Evolutionary conservation across 1,140 invertebrate species (phyloP), one percentile per base, ranked within the genome.

Genomic region (Trinorchestia longiramus): DNA sequence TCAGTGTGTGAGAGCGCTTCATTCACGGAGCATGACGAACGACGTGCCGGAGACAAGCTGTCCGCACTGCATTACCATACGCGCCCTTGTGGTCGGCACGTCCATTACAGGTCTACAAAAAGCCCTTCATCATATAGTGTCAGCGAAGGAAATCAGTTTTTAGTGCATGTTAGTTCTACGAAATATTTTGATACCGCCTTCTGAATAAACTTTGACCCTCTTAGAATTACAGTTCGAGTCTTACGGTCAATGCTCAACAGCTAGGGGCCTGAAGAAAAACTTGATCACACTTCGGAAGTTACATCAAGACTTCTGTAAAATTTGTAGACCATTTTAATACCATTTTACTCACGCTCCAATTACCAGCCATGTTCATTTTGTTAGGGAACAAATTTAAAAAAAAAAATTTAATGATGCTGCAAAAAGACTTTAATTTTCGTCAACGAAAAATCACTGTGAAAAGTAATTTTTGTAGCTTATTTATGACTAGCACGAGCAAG

Each of bases 51-150:
- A 94, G 92, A 94, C 92, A 47, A 47, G 92, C 92, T 43, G 92
- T 94, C 92, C 44, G 43, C 92, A 40, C 92, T 19, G 92, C 92
- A 94, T 94, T 94, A 94, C 43, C 92, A 94, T 94, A 94, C 88
- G 43, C 11, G 41, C 41, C 43, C 88, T 90, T 43, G 88, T 43
- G 43, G 41, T 42, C 88, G 88, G 1, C 88, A 41, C n/a, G n/a
- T 90, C 88, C 88, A 90, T 90, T 90, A 90, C n/a, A 77, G 43
- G 43, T 41, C 88, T 3, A 42, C 43, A 41, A 90, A 90, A 90
- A 90, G 28, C 62, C 15, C 62, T 77, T 77, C 62, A 77, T 77
- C 62, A 77, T 77, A 77, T 28, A 77, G 62, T 77, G 62, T 77
- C 62, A 23, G 62, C 15, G 28, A 53, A 53, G 47, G 47, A 53